Percentiles rank a stretch among this genome's conserved stretches.
Evolutionary conservation across 2,888 invertebrate species (phyloP).

Genomic region (Synergus gifuensis): DNA sequence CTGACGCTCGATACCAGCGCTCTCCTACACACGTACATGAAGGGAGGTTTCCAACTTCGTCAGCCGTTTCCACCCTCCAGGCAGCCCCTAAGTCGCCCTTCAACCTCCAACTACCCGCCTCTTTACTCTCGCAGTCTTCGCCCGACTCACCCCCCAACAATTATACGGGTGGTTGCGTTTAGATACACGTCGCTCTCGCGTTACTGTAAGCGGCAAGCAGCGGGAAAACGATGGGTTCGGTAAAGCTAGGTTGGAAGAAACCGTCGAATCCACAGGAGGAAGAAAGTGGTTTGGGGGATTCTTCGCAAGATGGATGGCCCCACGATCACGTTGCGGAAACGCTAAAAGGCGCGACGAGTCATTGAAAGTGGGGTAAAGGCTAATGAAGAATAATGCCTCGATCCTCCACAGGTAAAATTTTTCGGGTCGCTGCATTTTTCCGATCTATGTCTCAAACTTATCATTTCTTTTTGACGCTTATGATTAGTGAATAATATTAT

Average conservation of each 20-base stretch:
- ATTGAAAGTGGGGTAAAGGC: conserved; percentile 72
- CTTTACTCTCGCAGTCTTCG: conserved; percentile 51
- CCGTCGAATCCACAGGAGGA: conserved; percentile 42
- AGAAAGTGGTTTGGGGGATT: conserved; percentile 31
- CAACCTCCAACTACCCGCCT: conserved; percentile 62
- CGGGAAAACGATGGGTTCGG: conserved; percentile 58
- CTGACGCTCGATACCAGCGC: conserved; percentile 66
- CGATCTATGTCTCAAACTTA: background rate
- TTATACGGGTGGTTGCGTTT: conserved; percentile 76
- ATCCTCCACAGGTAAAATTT: conserved; percentile 13
- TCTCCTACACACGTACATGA: conserved; percentile 50
- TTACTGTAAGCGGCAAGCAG: conserved; percentile 70
- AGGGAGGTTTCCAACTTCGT: conserved; percentile 64
- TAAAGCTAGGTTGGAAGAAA: conserved; percentile 47
- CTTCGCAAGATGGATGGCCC: conserved; percentile 72
- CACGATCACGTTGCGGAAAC: conserved; percentile 67
- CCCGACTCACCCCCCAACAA: conserved; percentile 68
- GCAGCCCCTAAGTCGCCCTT: conserved; percentile 61
- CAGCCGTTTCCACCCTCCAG: conserved; percentile 69
- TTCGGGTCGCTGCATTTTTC: background rate
- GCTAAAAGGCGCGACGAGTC: conserved; percentile 76
- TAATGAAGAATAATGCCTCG: conserved; percentile 74
- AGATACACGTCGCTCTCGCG: conserved; percentile 74
- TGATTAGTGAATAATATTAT: too few relatives aligned
- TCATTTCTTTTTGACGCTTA: background rate